Base-by-base conservation (phyloP, 1,140 invertebrate genomes). In the Metaphire vulgaris region DNA sequence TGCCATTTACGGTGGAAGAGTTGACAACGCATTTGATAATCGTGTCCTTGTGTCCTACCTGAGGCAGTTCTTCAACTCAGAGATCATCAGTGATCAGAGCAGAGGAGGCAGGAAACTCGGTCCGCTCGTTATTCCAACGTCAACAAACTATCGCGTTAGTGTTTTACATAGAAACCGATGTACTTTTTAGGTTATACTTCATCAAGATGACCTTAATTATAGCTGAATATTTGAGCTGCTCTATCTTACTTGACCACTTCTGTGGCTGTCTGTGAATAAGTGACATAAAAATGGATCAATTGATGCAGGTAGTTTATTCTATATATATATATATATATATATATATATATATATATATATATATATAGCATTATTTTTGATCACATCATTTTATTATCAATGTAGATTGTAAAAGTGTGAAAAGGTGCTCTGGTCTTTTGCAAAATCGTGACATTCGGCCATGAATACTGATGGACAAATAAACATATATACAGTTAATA, bases 1-100 rank as follows among this genome's bases (percentile, higher is more conserved):
- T 74, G 91, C 93, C 0, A 91, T 96, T 75, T 97, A 96, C 82
- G 95, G 95, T 0, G 95, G 95, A 0, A 86, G 93, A 66, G 89
- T 97, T 6, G 93, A 96, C 82, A 93, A 94, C 80, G 83, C 87
- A 6, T 91, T 92, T 82, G 95, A 97, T 86, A 83, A 90, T 72
- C 85, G 89, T 68, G 91, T 94, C 1, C 83, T 97, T 30, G 85
- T 88, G 15, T 89, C 91, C 0, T 95, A 95, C 82, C 83, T 96
- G 0, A 82, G 87, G n/a, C 88, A 91, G 64, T 91, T 91, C 81
- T 95, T 95, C 85, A 90, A 88, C 73, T 80, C 81, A 30, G 85
- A 67, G 81, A 87, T 82, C 84, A 89, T 84, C 81, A 83, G 82
- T 33, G 90, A 67, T 74, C 76, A 77, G 76, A 89, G 88, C 73